phyloP scores from a whole-genome alignment of 1,140 invertebrate species.

The Zaprionus inermis region DNA sequence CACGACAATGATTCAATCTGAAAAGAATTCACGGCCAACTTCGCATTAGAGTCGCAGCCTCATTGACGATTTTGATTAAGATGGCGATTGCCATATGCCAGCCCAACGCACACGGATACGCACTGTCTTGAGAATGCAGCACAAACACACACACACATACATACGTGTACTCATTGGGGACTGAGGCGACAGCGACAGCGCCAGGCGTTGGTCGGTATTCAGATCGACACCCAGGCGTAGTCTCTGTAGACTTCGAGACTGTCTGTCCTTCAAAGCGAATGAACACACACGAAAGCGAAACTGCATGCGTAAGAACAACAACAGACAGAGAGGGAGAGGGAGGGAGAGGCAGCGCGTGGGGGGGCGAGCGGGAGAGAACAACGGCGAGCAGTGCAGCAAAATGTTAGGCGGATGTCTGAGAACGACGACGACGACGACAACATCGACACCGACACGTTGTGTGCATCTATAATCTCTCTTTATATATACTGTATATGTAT shows the following conservation, averaged over 20 bases:
- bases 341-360: background rate
- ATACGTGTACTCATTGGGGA: slow-evolving; percentile 26
- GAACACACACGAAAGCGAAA: slow-evolving; percentile 73
- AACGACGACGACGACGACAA: slow-evolving; percentile 42
- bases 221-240: slow-evolving; percentile 76
- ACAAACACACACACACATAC: slow-evolving; percentile 8
- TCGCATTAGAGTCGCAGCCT: slow-evolving; percentile 1
- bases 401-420: slow-evolving; percentile 78
- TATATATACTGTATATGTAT: slow-evolving; percentile 22
- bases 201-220: slow-evolving; percentile 66
- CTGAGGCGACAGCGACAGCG: slow-evolving; percentile 28
- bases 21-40: slow-evolving; percentile 31
- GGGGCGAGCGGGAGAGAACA: slow-evolving; percentile 8
- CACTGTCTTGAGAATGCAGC: slow-evolving; percentile 5
- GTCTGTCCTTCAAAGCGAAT: slow-evolving; percentile 76
- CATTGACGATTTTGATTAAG: slow-evolving; percentile 28
- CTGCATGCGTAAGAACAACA: slow-evolving; percentile 69
- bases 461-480: slow-evolving; percentile 71
- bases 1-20: slow-evolving; percentile 11
- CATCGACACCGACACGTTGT: slow-evolving; percentile 50
- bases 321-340: slow-evolving; percentile 19
- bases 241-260: slow-evolving; percentile 40
- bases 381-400: slow-evolving; percentile 52
- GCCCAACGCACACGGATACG: slow-evolving; percentile 17
- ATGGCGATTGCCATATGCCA: slow-evolving; percentile 21